phyloP scores from a whole-genome alignment of 2,888 invertebrate species.

The Trissolcus brochymenae region DNA sequence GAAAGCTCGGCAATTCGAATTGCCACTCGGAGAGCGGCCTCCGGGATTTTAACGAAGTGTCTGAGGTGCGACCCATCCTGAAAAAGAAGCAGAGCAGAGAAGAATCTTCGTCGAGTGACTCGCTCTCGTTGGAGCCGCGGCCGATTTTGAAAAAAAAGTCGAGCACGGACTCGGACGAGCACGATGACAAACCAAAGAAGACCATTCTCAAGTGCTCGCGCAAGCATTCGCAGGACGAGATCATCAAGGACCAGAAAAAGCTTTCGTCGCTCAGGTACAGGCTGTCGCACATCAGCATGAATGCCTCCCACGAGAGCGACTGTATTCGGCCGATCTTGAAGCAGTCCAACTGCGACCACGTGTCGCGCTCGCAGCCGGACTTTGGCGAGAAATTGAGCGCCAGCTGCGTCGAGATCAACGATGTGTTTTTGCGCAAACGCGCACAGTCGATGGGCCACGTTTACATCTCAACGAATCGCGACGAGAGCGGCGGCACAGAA shows the following conservation, averaged over 20 bases:
- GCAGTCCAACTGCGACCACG: constrained; percentile 79
- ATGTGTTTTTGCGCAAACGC: constrained; percentile 68
- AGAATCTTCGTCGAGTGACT: constrained; percentile 76
- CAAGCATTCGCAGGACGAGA: constrained; percentile 82
- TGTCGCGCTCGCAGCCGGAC: constrained; percentile 82
- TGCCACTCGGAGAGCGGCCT: constrained; percentile 23
- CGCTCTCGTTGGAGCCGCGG: constrained; percentile 72
- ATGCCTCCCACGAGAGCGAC: constrained; percentile 77
- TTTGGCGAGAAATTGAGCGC: constrained; percentile 78
- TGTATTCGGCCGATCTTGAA: constrained; percentile 82
- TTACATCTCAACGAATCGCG: constrained; percentile 60
- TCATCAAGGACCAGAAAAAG: constrained; percentile 80
- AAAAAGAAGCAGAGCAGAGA: constrained; percentile 89
- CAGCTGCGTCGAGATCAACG: constrained; percentile 77
- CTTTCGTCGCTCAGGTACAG: constrained; percentile 79
- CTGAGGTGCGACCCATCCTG: constrained; percentile 86
- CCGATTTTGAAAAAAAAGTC: constrained; percentile 93
- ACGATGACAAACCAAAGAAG: constrained; percentile 83
- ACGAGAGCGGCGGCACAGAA: constrained; percentile 54
- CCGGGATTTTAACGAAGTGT: constrained; percentile 72
- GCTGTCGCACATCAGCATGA: constrained; percentile 79
- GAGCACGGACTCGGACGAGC: constrained; percentile 85
- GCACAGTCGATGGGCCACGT: constrained; percentile 72
- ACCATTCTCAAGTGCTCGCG: constrained; percentile 87
- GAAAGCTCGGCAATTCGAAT: constrained; percentile 83